Conservation (phyloP, 2,113 vertebrate species). For the Toxotes chatareus region DNA sequence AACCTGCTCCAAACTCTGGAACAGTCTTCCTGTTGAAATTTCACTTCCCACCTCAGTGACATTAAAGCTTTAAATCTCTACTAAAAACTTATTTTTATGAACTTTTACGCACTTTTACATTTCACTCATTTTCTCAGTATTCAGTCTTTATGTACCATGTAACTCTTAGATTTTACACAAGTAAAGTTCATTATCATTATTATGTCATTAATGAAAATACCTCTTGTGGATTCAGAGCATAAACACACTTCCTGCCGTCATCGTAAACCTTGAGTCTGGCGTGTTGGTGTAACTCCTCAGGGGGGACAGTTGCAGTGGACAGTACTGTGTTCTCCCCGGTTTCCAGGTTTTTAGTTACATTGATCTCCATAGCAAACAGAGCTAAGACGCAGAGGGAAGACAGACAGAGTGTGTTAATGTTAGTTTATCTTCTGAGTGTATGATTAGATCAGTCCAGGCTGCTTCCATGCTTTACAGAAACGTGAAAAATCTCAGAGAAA, state of each 20-base stretch:
- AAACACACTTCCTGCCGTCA: slow-evolving; percentile 88
- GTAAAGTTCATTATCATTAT: background rate
- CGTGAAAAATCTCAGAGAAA: background rate
- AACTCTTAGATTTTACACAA: too few species aligned
- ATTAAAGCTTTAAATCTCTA: too few species aligned
- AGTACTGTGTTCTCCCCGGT: slow-evolving; percentile 89
- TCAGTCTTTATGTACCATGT: too few species aligned
- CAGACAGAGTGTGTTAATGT: background rate
- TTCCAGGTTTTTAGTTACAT: slow-evolving; percentile 86
- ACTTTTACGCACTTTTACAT: too few species aligned
- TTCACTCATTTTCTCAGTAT: too few species aligned
- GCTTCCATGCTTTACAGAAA: background rate
- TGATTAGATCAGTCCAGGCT: background rate
- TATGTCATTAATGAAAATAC: slow-evolving; percentile 18
- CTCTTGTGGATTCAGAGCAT: slow-evolving; percentile 75
- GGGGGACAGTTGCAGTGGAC: slow-evolving; percentile 87
- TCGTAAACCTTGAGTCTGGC: slow-evolving; percentile 89
- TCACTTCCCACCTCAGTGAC: too few species aligned
- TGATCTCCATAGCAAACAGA: slow-evolving; percentile 87
- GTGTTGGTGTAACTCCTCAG: slow-evolving; percentile 83
- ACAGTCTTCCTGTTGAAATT: too few species aligned
- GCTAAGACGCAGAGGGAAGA: slow-evolving; percentile 43
- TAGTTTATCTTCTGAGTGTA: background rate
- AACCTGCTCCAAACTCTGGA: too few species aligned
- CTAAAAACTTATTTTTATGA: too few species aligned